Evolutionary conservation across 2,113 vertebrate genomes (phyloP).

Genomic region (Sinocyclocheilus anshuiensis): DNA sequence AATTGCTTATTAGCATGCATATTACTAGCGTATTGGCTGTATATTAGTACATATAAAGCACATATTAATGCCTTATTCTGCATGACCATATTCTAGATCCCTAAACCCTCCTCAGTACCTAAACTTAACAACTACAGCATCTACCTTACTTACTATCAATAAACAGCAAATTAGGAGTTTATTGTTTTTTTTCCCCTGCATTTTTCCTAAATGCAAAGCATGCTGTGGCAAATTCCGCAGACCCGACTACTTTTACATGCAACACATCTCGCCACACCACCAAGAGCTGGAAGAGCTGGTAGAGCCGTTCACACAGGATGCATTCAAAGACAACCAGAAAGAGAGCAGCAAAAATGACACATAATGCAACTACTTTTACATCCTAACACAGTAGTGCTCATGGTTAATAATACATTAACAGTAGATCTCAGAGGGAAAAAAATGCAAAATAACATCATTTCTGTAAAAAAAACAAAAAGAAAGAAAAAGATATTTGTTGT

Average conservation of each 20-base stretch:
- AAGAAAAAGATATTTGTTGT: too few species aligned
- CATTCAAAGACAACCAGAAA: not conserved
- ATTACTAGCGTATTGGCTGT: too few species aligned
- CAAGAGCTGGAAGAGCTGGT: not conserved
- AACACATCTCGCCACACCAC: not conserved
- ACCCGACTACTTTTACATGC: not conserved
- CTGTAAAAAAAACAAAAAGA: not conserved
- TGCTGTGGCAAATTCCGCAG: not conserved
- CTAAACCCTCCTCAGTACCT: too few species aligned
- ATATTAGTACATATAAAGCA: too few species aligned
- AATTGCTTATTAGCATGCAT: too few species aligned
- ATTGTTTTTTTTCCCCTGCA: too few species aligned
- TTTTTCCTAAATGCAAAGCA: too few species aligned
- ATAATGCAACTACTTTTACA: not conserved
- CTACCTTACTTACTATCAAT: too few species aligned
- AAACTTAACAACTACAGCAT: too few species aligned
- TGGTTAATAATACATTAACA: not conserved
- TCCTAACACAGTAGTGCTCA: not conserved
- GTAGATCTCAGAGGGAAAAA: not conserved
- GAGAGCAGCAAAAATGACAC: not conserved
- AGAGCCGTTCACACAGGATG: not conserved
- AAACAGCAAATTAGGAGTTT: too few species aligned
- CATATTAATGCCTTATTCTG: too few species aligned
- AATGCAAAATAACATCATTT: not conserved
- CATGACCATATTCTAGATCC: too few species aligned